Evolutionary conservation across 2,113 vertebrate genomes (phyloP).

Genomic region (Myotis brandtii): DNA sequence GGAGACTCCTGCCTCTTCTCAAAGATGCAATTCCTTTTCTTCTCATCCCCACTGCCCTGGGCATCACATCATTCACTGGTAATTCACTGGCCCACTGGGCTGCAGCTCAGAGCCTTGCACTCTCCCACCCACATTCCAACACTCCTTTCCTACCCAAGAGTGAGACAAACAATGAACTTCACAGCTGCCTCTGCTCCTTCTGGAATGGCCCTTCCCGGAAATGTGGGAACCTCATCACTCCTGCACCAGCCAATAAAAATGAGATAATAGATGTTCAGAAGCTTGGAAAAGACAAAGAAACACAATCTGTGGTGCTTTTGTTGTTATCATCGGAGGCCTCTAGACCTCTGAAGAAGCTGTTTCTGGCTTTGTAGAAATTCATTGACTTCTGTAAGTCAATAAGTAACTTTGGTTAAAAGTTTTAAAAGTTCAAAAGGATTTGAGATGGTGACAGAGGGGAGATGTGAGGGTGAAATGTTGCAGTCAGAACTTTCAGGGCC

Average conservation of each 20-base stretch:
- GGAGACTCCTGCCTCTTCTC: neutral
- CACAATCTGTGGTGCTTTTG: neutral
- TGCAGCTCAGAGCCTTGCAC: neutral
- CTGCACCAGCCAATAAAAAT: conserved; percentile 11
- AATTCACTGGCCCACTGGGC: neutral
- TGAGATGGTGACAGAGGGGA: neutral
- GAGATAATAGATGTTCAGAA: neutral
- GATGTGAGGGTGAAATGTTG: neutral
- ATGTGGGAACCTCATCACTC: neutral
- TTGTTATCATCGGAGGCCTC: neutral
- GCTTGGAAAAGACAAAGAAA: neutral
- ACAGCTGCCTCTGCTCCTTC: neutral
- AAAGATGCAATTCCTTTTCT: neutral
- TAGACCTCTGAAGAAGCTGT: neutral
- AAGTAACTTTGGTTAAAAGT: neutral
- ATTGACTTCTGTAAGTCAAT: neutral
- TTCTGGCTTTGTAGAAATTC: neutral
- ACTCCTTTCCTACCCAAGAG: neutral
- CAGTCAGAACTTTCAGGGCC: neutral
- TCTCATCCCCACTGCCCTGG: neutral
- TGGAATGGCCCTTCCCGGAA: neutral
- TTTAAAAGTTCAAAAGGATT: neutral
- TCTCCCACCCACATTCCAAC: neutral
- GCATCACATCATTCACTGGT: too few species aligned
- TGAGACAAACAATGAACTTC: neutral